Base-by-base conservation (phyloP, 2,888 invertebrate genomes). In the Papilio protenor region DNA sequence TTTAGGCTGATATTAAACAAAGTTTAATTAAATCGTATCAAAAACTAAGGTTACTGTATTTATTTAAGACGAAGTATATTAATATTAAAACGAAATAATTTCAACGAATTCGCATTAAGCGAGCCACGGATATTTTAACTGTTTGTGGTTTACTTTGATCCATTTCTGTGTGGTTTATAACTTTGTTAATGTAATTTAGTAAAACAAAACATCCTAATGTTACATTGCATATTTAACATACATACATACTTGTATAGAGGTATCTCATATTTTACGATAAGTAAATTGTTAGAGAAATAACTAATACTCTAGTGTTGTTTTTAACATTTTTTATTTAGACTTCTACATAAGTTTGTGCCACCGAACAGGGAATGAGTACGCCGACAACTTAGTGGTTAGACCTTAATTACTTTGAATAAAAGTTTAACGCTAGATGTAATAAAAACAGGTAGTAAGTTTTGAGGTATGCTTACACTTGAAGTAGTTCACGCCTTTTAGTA, bases 31-130 rank as follows among this genome's bases (percentile, higher is more conserved):
- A 70, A 45, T 16, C 61, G 27, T 47, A 33, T 59, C 12, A 33
- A 70, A 71, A 71, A 18, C n/a, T 33, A 49, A n/a, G 27, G 64
- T 64, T 61, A n/a, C 27, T 49, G 33, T 71, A 70, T 76, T 49
- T 72, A 76, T 45, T 40, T 64, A 49, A 72, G 71, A 16, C 14
- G 40, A 64, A 61, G 49, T 61, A 52, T 61, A 72, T 71, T 76
- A 52, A 76, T 52, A 33, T 49, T 72, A 52, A 72, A 76, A 40
- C 52, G 72, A 72, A 76, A 52, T 72, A 52, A 76, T 76, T 64
- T 76, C n/a, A 27, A 49, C 72, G 40, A 61, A 61, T 70, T 76
- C 57, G 27, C 49, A 18, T 71, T 71, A 57, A 21, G 33, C 71
- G 47, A 61, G 21, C 76, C 76, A 27, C 59, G 23, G 47, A 59